Evolutionary conservation across 37 sponge, comb jelly and placozoan species (phyloP).

Genomic region (Chondrosia reniformis): DNA sequence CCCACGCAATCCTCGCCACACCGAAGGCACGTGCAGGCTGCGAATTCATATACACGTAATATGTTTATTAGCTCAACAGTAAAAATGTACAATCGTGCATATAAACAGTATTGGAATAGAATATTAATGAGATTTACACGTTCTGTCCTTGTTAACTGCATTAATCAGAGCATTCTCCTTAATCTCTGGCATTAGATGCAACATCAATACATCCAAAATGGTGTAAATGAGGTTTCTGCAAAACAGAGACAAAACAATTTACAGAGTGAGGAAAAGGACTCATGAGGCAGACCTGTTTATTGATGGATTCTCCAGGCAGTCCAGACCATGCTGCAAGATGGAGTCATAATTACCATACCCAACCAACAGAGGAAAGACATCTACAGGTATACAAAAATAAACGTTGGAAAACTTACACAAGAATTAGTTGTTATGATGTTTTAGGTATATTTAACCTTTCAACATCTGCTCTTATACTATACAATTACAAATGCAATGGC

Average conservation of each 20-base stretch:
- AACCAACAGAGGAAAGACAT: conserved; percentile 53
- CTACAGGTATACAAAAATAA: conserved; percentile 31
- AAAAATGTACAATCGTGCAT: no score
- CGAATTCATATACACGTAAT: no score
- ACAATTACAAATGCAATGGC: no score
- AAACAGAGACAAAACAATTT: background rate
- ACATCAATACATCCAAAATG: conserved; percentile 43
- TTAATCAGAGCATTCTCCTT: background rate
- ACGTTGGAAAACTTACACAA: no score
- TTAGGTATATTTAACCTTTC: no score
- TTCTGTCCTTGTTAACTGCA: background rate
- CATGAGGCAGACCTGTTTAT: conserved; percentile 47
- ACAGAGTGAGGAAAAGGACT: background rate
- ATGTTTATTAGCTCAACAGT: no score
- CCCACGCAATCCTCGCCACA: no score
- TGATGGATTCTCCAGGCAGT: conserved; percentile 56
- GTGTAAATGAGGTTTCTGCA: conserved; percentile 57
- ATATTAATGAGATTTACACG: background rate
- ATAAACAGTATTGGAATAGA: background rate
- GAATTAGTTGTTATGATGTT: no score
- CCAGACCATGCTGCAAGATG: conserved; percentile 49
- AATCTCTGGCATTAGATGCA: conserved; percentile 54
- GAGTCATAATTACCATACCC: conserved; percentile 37
- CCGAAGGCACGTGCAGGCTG: no score
- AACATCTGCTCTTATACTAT: no score